Evolutionary conservation across 1,140 invertebrate species (phyloP).

Genomic region (Neodiprion virginianus): DNA sequence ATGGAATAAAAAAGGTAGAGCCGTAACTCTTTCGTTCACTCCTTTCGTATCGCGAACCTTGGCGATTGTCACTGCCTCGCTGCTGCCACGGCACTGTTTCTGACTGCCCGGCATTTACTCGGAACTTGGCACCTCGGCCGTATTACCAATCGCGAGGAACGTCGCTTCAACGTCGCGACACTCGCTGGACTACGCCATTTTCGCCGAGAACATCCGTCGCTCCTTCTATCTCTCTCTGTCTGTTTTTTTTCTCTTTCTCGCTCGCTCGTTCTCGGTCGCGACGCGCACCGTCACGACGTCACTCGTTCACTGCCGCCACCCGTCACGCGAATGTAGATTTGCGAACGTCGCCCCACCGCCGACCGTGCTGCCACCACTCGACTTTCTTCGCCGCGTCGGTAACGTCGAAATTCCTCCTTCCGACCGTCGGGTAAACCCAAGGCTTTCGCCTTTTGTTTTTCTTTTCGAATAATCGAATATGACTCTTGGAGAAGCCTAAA

Average conservation of each 20-base stretch:
- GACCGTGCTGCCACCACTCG: neutral
- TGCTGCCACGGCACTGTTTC: too few species aligned
- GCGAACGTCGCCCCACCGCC: neutral
- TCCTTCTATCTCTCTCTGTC: neutral
- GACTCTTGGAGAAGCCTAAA: too few species aligned
- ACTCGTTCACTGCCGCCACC: neutral
- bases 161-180: neutral
- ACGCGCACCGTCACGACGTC: conserved; percentile 1
- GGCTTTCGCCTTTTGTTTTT: too few species aligned
- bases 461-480: too few species aligned
- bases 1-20: too few species aligned
- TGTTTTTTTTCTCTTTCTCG: neutral
- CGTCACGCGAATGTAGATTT: neutral
- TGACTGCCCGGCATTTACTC: too few species aligned
- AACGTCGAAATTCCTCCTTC: neutral
- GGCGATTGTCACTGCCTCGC: too few species aligned
- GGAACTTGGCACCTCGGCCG: too few species aligned
- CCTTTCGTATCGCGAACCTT: too few species aligned
- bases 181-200: neutral
- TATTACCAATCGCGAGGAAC: too few species aligned
- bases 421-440: too few species aligned
- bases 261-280: neutral
- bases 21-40: too few species aligned
- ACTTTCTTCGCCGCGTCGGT: neutral
- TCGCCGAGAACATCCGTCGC: neutral